phyloP scores from a whole-genome alignment of 2,888 invertebrate species.

The Lepidocyrtoides sp. region DNA sequence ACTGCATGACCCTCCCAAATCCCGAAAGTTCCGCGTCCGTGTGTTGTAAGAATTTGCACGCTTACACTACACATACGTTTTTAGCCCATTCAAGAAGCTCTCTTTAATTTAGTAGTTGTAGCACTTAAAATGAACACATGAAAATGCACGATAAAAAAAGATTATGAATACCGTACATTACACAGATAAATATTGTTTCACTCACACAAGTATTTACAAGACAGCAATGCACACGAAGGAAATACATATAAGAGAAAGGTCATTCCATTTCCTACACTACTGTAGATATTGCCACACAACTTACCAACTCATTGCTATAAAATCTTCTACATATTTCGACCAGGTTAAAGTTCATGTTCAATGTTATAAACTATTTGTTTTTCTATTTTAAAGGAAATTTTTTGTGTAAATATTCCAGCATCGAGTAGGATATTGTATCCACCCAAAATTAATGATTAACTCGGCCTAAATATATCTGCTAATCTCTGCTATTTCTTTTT shows the following conservation, averaged over 20 bases:
- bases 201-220: too few species aligned
- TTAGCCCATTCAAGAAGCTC: too few species aligned
- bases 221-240: not conserved
- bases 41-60: too few species aligned
- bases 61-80: not conserved
- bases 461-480: too few species aligned
- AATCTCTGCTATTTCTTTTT: too few species aligned
- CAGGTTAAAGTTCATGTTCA: slow-evolving; percentile 18
- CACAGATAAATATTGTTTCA: not conserved
- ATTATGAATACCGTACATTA: not conserved
- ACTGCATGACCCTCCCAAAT: too few species aligned
- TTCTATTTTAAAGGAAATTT: not conserved
- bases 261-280: not conserved
- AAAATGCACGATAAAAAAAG: not conserved
- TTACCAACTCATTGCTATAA: not conserved
- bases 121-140: too few species aligned
- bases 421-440: too few species aligned
- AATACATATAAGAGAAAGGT: not conserved
- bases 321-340: not conserved
- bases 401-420: too few species aligned
- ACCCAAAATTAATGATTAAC: too few species aligned
- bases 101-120: too few species aligned
- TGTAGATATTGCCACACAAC: not conserved
- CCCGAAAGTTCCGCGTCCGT: too few species aligned
- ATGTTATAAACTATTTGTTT: not conserved